These are phyloP conservation scores for Halocynthia aurantium DNA, from an alignment of 23 tunicate species.

Conservation along the genomic window DNA sequence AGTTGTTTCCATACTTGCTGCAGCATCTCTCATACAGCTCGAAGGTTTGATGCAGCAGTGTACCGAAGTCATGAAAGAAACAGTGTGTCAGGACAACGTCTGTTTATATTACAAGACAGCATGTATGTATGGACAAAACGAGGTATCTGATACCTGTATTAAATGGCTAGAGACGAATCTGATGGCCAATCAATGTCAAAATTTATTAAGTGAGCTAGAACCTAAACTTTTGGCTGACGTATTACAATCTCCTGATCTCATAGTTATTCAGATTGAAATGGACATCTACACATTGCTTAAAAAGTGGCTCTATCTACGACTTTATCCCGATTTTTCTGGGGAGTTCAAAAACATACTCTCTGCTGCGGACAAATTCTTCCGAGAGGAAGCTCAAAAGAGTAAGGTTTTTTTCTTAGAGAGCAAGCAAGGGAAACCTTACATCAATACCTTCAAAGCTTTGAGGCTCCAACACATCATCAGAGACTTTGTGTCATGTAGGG, in stretches of 20 bases:
- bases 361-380: constrained; percentile 34
- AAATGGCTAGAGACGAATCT: constrained; percentile 91
- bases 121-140: constrained; percentile 69
- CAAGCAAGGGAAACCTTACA: constrained; percentile 38
- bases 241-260: constrained; percentile 60
- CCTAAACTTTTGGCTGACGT: constrained; percentile 46
- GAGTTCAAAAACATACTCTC: constrained; percentile 7
- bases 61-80: constrained; percentile 67
- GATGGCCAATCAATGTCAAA: constrained; percentile 35
- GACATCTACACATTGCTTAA: constrained; percentile 87
- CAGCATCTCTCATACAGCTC: constrained; percentile 89
- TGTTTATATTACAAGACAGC: constrained; percentile 58
- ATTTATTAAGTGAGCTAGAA: constrained; percentile 41
- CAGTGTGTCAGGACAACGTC: constrained; percentile 56
- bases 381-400: constrained; percentile 11
- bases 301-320: constrained; percentile 64
- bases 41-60: constrained; percentile 94
- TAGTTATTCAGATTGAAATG: constrained; percentile 99
- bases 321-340: constrained; percentile 16
- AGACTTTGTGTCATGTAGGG: constrained; percentile 78
- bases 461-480: constrained; percentile 74
- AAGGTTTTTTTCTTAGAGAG: constrained; percentile 28
- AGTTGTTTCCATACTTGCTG: constrained; percentile 89
- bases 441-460: constrained; percentile 45
- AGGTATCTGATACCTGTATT: constrained; percentile 55